Conservation (phyloP, 2,797 vertebrate species). For the Monodelphis domestica region DNA sequence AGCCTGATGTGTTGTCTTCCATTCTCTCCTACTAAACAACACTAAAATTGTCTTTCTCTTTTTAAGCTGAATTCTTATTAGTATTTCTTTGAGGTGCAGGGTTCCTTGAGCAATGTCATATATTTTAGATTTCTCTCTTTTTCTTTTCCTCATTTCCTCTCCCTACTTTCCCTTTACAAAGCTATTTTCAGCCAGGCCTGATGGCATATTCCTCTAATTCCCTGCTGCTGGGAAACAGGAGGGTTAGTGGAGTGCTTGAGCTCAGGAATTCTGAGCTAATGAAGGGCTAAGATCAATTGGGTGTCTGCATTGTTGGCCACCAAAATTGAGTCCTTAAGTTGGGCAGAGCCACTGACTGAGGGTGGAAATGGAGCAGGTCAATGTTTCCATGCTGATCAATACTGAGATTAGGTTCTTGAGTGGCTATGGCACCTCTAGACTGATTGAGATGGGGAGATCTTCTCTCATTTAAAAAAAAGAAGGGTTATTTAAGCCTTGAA, state of each 20-base stretch:
- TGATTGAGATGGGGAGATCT: background rate
- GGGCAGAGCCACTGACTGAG: background rate
- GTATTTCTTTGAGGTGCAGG: constrained; percentile 17
- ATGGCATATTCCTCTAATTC: background rate
- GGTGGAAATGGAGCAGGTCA: background rate
- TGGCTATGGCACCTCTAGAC: background rate
- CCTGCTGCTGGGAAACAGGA: background rate
- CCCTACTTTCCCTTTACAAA: background rate
- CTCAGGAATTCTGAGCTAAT: background rate
- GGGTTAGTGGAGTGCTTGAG: background rate
- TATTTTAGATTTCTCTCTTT: background rate
- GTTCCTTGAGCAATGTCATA: background rate
- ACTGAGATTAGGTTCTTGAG: background rate
- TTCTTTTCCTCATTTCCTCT: background rate
- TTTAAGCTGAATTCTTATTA: constrained; percentile 16
- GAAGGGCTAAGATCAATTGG: background rate
- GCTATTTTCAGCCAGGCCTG: background rate
- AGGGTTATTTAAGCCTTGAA: constrained; percentile 14
- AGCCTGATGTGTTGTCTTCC: background rate
- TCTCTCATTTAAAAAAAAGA: constrained; percentile 26
- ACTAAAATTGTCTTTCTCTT: background rate
- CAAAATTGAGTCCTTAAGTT: background rate
- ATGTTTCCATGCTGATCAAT: background rate
- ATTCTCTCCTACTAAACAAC: constrained; percentile 35
- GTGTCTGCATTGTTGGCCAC: background rate